Percentiles rank a stretch among this genome's conserved stretches.
These are phyloP conservation scores for Sminthurides bifidus DNA, from an alignment of 1,140 invertebrate species.

Conservation along the genomic window DNA sequence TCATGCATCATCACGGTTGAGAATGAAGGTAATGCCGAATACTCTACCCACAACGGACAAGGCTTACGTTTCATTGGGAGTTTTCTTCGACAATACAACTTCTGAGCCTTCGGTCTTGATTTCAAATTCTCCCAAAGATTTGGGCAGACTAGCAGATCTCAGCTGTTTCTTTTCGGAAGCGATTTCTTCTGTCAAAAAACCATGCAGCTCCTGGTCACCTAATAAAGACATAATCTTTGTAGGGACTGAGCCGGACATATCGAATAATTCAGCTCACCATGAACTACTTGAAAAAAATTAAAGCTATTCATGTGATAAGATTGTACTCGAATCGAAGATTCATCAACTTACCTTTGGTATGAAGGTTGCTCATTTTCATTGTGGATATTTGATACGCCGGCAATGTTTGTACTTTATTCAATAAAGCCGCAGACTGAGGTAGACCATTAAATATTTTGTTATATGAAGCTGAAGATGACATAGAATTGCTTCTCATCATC, in stretches of 20 bases:
- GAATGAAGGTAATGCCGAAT: not conserved
- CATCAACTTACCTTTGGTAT: constrained; percentile 55
- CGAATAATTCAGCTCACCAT: no score
- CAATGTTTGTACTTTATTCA: no score
- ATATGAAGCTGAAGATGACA: no score
- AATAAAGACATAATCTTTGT: no score
- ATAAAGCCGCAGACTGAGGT: no score
- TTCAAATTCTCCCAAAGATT: constrained; percentile 64
- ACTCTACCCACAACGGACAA: not conserved
- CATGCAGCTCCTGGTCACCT: constrained; percentile 74
- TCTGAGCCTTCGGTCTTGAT: constrained; percentile 63
- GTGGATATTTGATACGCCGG: no score
- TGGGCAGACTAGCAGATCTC: constrained; percentile 58
- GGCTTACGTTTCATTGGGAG: constrained; percentile 61
- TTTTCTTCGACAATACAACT: constrained; percentile 58
- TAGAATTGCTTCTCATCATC: no score
- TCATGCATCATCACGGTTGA: not conserved
- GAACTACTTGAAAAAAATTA: no score
- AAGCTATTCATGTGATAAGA: no score
- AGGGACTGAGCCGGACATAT: no score
- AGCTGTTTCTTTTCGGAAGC: constrained; percentile 69
- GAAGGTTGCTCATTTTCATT: constrained; percentile 34
- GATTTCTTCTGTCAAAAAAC: constrained; percentile 80
- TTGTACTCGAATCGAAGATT: constrained; percentile 37
- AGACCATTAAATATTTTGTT: no score